Base-by-base conservation (phyloP, 2,888 invertebrate genomes). In the Thelaira solivaga region DNA sequence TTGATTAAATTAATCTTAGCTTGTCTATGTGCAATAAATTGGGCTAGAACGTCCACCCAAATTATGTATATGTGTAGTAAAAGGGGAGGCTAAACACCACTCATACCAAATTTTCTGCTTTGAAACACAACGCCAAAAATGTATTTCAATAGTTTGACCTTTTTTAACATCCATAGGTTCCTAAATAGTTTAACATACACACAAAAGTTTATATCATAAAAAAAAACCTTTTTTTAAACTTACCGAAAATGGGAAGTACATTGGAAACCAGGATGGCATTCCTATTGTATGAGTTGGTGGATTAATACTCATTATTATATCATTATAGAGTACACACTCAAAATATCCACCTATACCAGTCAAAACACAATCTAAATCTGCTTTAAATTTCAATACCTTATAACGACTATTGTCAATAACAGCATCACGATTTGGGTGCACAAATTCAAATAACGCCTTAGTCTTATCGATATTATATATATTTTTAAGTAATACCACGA, bases 251-350 rank as follows among this genome's bases (percentile, higher is more conserved):
- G 99, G 98, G 86, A 99, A 97, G 83, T 95, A 95, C 81, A 98
- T 95, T 5, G 99, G 98, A 88, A 99, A 99, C 99, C 99, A 99
- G 79, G 97, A 97, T 85, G 97, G 95, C 97, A 99, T 97, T 82
- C 96, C 96, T 0, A 92, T 91, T 18, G 97, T 96, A 87, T 97
- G 96, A 1, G 95, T 95, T 49, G 92, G 91, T 1, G 99, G 98
- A 83, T 95, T 93, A 84, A 97, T 98, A 88, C 98, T 98, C 53
- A 99, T 90, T 83, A 90, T 92, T 68, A 97, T 92, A 84, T 96
- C 93, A 79, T 94, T 94, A 89, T 95, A 98, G 13, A 99, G 90
- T 20, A 92, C 90, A 41, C 97, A 93, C 85, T 97, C 95, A 90
- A 99, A 99, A 88, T 97, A 99, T 4, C 99, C 99, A 24, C 95